Conservation (phyloP, 2,113 vertebrate species). For the Tympanuchus pallidicinctus region DNA sequence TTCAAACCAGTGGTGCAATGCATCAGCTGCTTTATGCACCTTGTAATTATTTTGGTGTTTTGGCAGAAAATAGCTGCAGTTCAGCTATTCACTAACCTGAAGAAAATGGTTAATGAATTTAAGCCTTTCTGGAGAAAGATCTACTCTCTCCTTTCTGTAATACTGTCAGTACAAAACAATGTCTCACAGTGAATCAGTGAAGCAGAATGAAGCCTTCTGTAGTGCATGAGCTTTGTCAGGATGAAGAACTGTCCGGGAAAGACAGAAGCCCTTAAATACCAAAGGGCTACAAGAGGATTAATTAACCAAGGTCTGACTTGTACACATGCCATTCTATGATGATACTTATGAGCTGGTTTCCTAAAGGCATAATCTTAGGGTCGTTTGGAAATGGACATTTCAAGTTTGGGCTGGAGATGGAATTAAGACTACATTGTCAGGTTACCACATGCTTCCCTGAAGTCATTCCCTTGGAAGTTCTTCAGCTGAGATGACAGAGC, state of each 20-base stretch:
- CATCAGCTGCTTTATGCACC: not conserved
- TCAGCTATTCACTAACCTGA: not conserved
- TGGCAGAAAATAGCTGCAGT: not conserved
- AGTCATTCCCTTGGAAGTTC: not conserved
- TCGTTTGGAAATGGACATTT: not conserved
- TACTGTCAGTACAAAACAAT: not conserved
- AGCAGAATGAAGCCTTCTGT: not conserved
- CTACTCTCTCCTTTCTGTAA: not conserved
- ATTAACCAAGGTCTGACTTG: not conserved
- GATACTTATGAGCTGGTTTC: not conserved
- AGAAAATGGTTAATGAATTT: not conserved
- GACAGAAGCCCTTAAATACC: not conserved
- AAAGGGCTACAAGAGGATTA: not conserved
- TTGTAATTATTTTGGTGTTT: not conserved
- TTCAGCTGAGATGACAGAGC: not conserved
- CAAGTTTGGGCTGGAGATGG: not conserved
- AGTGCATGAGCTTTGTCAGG: not conserved
- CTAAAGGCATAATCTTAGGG: not conserved
- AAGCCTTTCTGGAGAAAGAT: not conserved
- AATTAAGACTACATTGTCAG: not conserved
- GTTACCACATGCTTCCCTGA: not conserved
- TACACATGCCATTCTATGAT: not conserved
- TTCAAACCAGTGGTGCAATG: not conserved
- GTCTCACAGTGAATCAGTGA: not conserved
- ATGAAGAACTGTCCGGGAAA: not conserved